Evolutionary conservation across 1,140 invertebrate genomes (phyloP).

Genomic region (Heliconius hewitsoni): DNA sequence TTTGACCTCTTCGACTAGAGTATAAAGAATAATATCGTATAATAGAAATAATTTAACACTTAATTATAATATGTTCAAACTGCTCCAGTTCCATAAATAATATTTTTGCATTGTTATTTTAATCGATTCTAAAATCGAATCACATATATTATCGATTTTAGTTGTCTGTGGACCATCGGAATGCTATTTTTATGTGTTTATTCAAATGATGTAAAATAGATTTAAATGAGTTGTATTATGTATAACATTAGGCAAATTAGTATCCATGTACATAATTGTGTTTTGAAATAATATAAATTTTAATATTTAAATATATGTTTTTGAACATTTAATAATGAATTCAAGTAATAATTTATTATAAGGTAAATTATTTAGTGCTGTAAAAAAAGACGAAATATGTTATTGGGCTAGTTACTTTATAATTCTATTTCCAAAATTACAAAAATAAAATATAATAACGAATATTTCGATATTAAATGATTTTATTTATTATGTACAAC

Average conservation of each 20-base stretch:
- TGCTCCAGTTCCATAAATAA: conserved; percentile 33
- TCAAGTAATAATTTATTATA: background rate
- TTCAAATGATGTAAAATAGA: conserved; percentile 27
- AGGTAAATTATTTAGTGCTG: too few relatives aligned
- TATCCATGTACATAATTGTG: conserved; percentile 18
- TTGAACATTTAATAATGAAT: background rate
- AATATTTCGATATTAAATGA: background rate
- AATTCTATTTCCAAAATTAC: too few relatives aligned
- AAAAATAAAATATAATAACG: conserved; percentile 15
- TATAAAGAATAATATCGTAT: background rate
- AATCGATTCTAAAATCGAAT: conserved; percentile 17
- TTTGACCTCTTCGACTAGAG: background rate
- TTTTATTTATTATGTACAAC: conserved; percentile 5
- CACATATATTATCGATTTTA: conserved; percentile 24
- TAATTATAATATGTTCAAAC: conserved; percentile 12
- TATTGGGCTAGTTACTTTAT: background rate
- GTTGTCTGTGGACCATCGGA: conserved; percentile 2
- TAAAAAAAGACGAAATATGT: background rate
- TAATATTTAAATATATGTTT: conserved; percentile 7
- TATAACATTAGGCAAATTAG: conserved; percentile 27
- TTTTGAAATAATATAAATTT: conserved; percentile 25
- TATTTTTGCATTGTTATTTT: conserved; percentile 14
- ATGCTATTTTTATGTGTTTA: conserved; percentile 31
- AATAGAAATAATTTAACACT: conserved; percentile 1
- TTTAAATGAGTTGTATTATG: conserved; percentile 29